Base-by-base conservation (phyloP, 2,113 vertebrate species). In the Stigmatopora argus region DNA sequence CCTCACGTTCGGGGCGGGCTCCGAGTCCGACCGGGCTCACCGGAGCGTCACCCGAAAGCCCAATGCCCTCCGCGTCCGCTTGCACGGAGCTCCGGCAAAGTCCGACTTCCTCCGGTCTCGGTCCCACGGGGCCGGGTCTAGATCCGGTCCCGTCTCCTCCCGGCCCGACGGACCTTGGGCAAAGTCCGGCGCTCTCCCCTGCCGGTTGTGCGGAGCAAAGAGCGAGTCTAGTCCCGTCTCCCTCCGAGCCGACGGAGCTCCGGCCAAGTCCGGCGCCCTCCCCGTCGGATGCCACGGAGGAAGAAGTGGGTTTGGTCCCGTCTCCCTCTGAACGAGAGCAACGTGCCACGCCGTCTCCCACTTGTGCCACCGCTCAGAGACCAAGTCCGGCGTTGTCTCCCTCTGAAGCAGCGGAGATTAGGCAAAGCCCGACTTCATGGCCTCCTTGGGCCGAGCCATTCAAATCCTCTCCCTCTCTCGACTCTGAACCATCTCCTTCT, bases 1-100 rank as follows among this genome's bases (percentile, higher is more conserved):
- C 65, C 0, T 3, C 70, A 44, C 52, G 45, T 15, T 69, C 66
- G 46, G 65, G 72, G 8, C n/a, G 52, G 0, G 35, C 75, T 74
- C 71, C 68, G 5, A 48, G 21, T 74, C 72, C 70, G 9, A 48
- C 21, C 4, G 47, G 52, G 1, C 8, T 17, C 7, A 10, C n/a
- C 12, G 1, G 59, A 55, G 8, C 26, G 65, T 59, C 2, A 1
- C 55, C 11, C 8, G 11, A 46, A 1, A 48, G 2, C 46, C 5
- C 23, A 34, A 2, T 35, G 0, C 0, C 53, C 1, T 49, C 35
- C 41, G 14, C 49, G 13, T 17, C 67, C 47, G 23, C 51, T 1
- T 12, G 31, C 0, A 9, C 44, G 44, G 26, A 46, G 18, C 2
- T 45, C 15, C 52, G 47, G 14, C 34, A 69, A 10, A 68, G 51